phyloP scores from a whole-genome alignment of 1,140 invertebrate species.

The Drosophila dunni region DNA sequence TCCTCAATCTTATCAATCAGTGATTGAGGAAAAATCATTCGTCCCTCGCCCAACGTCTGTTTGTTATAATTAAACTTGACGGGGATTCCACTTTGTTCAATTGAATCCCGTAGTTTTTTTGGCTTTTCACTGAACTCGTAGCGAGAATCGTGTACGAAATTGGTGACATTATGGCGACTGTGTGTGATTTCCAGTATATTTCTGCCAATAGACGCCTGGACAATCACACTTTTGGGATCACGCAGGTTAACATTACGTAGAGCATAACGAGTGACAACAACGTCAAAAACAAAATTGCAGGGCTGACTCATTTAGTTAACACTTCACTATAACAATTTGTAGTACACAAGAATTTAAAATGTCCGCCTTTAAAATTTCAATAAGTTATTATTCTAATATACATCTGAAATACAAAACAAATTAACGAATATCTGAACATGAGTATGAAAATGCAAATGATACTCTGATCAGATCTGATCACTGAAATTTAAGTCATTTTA shows the following conservation, averaged over 20 bases:
- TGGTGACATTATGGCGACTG: conserved; percentile 25
- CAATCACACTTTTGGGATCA: neutral
- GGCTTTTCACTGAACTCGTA: neutral
- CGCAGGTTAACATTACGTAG: neutral
- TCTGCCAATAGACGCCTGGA: neutral
- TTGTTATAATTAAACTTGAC: neutral
- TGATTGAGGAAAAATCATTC: conserved; percentile 28
- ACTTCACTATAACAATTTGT: neutral
- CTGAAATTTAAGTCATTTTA: too few relatives aligned
- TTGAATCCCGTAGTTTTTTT: neutral
- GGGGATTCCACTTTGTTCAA: neutral
- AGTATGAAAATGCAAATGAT: neutral
- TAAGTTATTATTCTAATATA: neutral
- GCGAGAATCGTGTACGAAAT: neutral
- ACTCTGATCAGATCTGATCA: neutral
- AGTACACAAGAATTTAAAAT: neutral
- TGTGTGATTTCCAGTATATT: neutral
- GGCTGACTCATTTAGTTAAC: neutral
- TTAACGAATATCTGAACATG: neutral
- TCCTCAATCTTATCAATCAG: conserved; percentile 28
- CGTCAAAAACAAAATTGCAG: conserved; percentile 15
- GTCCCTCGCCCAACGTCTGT: neutral
- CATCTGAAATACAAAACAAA: neutral
- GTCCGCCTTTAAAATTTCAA: neutral
- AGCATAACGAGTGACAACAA: neutral